Conservation (phyloP, 2,113 vertebrate genomes). For the Hemichromis elongatus region DNA sequence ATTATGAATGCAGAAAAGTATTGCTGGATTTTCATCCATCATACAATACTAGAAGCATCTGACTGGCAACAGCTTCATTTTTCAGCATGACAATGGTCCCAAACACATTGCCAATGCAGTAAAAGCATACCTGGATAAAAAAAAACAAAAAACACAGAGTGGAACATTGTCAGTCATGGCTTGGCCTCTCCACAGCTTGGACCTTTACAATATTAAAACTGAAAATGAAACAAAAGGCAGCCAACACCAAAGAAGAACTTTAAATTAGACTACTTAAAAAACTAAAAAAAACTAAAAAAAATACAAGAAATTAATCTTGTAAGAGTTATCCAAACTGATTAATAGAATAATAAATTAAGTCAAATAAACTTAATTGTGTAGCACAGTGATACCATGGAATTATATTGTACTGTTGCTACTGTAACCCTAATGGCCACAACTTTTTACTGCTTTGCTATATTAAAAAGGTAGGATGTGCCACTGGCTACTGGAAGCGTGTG, state of each 20-base stretch:
- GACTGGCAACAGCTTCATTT: neutral
- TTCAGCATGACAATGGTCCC: neutral
- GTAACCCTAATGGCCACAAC: neutral
- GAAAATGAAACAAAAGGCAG: neutral
- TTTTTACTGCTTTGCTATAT: neutral
- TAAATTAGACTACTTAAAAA: neutral
- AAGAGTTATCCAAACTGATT: neutral
- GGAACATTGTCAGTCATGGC: neutral
- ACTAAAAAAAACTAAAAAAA: rapidly evolving
- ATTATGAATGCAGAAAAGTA: neutral
- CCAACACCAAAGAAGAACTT: neutral
- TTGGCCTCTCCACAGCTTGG: neutral
- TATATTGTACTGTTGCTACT: neutral
- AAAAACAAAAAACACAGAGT: neutral
- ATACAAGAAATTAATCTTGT: neutral
- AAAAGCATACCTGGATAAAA: neutral
- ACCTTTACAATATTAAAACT: neutral
- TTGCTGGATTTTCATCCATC: neutral
- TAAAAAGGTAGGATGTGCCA: neutral
- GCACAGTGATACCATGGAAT: neutral
- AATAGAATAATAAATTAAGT: neutral
- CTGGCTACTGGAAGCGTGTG: neutral
- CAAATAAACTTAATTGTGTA: neutral
- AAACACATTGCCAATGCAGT: neutral
- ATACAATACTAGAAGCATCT: neutral